Conservation (phyloP, 2,797 vertebrate genomes). For the Acrocephalus scirpaceus region DNA sequence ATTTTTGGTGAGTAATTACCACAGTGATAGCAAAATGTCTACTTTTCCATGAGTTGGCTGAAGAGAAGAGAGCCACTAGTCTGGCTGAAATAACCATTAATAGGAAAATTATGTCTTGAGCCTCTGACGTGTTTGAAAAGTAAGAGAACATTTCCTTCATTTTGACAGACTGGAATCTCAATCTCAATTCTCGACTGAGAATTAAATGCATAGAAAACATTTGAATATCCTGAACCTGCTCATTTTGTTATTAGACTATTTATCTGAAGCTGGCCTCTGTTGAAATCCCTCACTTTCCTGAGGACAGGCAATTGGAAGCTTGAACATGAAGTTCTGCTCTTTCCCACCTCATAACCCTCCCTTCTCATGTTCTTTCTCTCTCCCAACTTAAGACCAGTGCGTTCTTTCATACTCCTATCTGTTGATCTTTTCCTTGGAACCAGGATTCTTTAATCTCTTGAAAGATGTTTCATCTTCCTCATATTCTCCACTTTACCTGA, state of each 20-base stretch:
- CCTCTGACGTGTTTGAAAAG: neutral
- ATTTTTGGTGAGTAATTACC: neutral
- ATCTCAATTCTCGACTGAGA: neutral
- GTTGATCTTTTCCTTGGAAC: neutral
- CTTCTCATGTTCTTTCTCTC: neutral
- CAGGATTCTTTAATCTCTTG: neutral
- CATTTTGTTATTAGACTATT: neutral
- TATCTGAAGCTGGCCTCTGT: neutral
- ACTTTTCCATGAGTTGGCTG: neutral
- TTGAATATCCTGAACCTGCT: neutral
- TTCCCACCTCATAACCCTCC: neutral
- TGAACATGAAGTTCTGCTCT: neutral
- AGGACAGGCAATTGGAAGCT: neutral
- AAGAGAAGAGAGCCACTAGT: neutral
- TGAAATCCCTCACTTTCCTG: neutral
- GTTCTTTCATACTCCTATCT: neutral
- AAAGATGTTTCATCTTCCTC: neutral
- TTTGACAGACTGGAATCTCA: neutral
- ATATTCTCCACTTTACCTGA: neutral
- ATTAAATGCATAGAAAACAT: neutral
- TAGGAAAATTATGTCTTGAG: slow-evolving; percentile 14
- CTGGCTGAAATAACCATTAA: neutral
- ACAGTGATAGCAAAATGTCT: neutral
- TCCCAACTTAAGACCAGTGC: neutral
- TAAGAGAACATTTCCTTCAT: neutral